Evolutionary conservation across 2,797 vertebrate species (phyloP), one percentile per base, ranked within the genome.

Genomic region (Manis javanica): DNA sequence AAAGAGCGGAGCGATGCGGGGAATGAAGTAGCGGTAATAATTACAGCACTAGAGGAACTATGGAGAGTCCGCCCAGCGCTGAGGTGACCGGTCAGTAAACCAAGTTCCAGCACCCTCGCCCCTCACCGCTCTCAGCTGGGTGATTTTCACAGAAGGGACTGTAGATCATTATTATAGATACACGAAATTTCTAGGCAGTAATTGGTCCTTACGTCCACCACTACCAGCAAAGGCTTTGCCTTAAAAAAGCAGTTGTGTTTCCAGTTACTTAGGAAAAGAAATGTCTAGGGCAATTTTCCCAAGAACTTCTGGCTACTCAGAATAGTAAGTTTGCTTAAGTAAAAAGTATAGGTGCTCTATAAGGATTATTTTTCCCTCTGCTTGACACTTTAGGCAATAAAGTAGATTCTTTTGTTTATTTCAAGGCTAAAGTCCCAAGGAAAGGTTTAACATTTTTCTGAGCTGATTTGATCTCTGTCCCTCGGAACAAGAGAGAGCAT

Each of bases 381-480:
- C 87, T 96, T 78, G 39, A 49, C 78, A 69, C 68, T 88, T 87
- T 68, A 39, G 26, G 11, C 51, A 42, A 29, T 83, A 29, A 90
- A 84, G 26, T 95, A 46, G 6, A 64, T 95, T 95, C 57, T 95
- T 95, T 91, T 95, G 86, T 93, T 98, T 61, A 78, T 94, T 96
- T 94, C 96, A 95, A 97, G 95, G 46, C 78, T 94, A 69, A 97
- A 69, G 71, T 72, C 68, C 66, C 90, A 85, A n/a, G 90, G 86
- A 87, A 96, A 97, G 96, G 93, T 93, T 87, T 75, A 74, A 55
- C 39, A 23, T 66, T 87, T 82, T 95, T 75, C 64, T 63, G 37
- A 74, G 34, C 64, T 84, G 51, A 15, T 93, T 92, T 81, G 63
- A 24, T 91, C 42, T 93, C 24, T 93, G 63, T 5, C 9, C 15